These are phyloP conservation scores for Aplocera efformata DNA, from an alignment of 2,888 invertebrate species.

Conservation along the genomic window DNA sequence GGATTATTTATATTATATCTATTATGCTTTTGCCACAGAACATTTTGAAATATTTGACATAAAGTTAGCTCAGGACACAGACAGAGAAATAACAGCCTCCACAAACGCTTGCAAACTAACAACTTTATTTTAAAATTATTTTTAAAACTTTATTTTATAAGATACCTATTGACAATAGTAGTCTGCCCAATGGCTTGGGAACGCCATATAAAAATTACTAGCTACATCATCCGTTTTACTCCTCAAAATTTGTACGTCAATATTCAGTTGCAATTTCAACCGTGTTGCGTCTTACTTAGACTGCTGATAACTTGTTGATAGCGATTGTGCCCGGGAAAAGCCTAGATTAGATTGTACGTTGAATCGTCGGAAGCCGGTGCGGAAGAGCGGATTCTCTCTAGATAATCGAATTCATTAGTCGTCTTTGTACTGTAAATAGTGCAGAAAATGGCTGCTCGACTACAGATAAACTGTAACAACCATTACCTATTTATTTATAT, in stretches of 20 bases:
- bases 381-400: constrained; percentile 54
- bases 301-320: constrained; percentile 6
- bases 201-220: constrained; percentile 24
- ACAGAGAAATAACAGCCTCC: no score
- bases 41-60: no score
- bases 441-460: constrained; percentile 37
- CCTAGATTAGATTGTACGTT: constrained; percentile 28
- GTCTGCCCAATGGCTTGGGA: constrained; percentile 26
- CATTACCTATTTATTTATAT: constrained; percentile 3
- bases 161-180: constrained; percentile 19
- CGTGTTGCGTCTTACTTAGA: constrained; percentile 24
- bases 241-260: constrained; percentile 16
- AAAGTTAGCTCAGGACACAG: no score
- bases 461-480: constrained; percentile 13
- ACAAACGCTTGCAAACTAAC: no score
- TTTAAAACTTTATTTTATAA: constrained; percentile 15
- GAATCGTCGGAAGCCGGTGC: constrained; percentile 43
- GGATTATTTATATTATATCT: no score
- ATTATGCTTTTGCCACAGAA: no score
- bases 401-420: constrained; percentile 71
- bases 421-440: constrained; percentile 58
- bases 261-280: constrained; percentile 24
- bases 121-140: no score
- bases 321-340: constrained; percentile 13
- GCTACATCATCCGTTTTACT: constrained; percentile 29